Evolutionary conservation across 2,888 invertebrate genomes (phyloP).

Genomic region (Phalangium opilio): DNA sequence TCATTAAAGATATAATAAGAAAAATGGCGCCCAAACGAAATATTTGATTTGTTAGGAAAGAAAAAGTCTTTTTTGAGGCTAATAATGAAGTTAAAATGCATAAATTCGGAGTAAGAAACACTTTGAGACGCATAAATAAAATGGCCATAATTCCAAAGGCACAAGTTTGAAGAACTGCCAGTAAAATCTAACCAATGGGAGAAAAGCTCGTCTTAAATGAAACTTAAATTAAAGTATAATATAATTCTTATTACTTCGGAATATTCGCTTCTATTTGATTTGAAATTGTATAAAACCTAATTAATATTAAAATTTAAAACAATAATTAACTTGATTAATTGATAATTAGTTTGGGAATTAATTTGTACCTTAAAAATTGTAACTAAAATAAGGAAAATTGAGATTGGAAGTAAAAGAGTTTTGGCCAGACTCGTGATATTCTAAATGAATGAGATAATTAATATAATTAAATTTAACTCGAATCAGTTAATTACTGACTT

Average conservation of each 20-base stretch:
- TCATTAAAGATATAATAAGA: constrained; percentile 39
- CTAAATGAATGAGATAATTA: constrained; percentile 5
- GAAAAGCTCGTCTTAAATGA: no score
- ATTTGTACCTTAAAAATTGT: constrained; percentile 3
- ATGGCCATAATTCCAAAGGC: constrained; percentile 57
- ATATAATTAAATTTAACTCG: not conserved
- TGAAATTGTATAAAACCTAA: no score
- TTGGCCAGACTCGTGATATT: constrained; percentile 7
- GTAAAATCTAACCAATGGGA: constrained; percentile 9
- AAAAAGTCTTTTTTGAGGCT: constrained; percentile 39
- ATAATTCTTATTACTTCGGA: no score
- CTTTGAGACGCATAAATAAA: constrained; percentile 58
- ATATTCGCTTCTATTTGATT: no score
- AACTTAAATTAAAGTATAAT: no score
- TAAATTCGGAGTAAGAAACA: constrained; percentile 60
- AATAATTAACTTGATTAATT: no score
- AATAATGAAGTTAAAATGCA: constrained; percentile 54
- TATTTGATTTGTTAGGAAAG: constrained; percentile 19
- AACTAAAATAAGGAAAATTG: constrained; percentile 1
- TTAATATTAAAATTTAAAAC: no score
- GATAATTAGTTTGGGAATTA: no score
- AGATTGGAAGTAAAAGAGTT: constrained; percentile 17
- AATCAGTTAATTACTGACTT: constrained; percentile 22
- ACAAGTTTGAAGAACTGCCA: constrained; percentile 49
- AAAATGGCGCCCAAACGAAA: no score